Percentiles rank a stretch among this genome's conserved stretches.
Evolutionary conservation across 1,140 invertebrate species (phyloP).

Genomic region (Drosophila sp.): DNA sequence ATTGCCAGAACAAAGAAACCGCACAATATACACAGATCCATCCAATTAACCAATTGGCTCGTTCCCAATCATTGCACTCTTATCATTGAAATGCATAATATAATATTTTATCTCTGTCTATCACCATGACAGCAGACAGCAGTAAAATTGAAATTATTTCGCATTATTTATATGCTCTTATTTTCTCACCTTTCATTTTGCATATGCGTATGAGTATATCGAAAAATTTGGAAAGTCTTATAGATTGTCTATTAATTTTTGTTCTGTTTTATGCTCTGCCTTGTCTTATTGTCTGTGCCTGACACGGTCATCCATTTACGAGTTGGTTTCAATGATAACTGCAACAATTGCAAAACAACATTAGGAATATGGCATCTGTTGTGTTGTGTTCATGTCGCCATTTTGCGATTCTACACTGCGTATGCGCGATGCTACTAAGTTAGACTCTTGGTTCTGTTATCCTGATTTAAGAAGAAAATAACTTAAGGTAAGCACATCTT

Average conservation of each 20-base stretch:
- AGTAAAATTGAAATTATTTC: conserved; percentile 12
- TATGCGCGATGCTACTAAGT: not conserved
- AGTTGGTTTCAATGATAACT: not conserved
- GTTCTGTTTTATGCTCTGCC: not conserved
- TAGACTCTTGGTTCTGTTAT: too few relatives aligned
- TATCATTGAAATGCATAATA: conserved; percentile 12
- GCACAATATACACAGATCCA: conserved; percentile 21
- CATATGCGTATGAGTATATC: not conserved
- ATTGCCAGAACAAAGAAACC: conserved; percentile 14
- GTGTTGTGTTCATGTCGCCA: not conserved
- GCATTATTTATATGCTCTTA: conserved; percentile 4
- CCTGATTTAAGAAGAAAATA: too few relatives aligned
- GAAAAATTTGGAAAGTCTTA: not conserved
- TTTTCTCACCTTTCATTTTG: not conserved
- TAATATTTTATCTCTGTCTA: conserved; percentile 7
- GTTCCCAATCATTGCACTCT: not conserved
- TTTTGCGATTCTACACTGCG: not conserved
- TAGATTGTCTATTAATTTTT: too few relatives aligned
- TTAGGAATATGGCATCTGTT: not conserved
- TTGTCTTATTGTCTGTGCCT: not conserved
- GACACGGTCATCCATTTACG: not conserved
- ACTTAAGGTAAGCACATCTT: too few relatives aligned
- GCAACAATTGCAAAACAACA: not conserved
- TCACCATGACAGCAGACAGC: conserved; percentile 18
- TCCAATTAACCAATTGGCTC: conserved; percentile 20